Evolutionary conservation across 2,797 vertebrate species (phyloP), one percentile per base, ranked within the genome.

Genomic region (Malurus leucopterus): DNA sequence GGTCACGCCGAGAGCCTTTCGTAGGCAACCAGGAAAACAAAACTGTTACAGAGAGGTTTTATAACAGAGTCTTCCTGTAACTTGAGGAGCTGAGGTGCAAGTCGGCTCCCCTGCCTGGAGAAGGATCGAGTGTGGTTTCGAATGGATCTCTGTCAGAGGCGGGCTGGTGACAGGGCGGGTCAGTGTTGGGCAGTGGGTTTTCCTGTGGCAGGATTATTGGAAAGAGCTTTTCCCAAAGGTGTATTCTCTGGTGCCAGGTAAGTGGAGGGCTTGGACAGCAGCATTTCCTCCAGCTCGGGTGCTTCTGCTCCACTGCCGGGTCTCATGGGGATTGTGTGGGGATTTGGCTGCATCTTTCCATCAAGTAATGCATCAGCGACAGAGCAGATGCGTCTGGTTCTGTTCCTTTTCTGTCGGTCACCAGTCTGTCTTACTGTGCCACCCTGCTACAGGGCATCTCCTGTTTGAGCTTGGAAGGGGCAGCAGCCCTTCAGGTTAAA

Each of bases 371-470:
- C n/a, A n/a, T n/a, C n/a, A n/a, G n/a, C n/a, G n/a, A n/a, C n/a
- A n/a, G n/a, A n/a, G n/a, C n/a, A n/a, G n/a, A n/a, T n/a, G n/a
- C n/a, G n/a, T n/a, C n/a, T n/a, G n/a, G n/a, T n/a, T 50, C 49
- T 32, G 53, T 47, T 10, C 34, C 44, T 20, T 8, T 10, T 3
- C 23, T 27, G 0, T 21, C 15, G 30, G 27, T 62, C 61, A 1
- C 40, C 8, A 2, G 29, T 5, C 18, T 15, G 29, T 5, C 18
- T 15, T 1, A 0, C 1, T 7, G 43, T 22, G 34, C 4, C 0
- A 5, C 8, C 6, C 1, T 2, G 27, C 61, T 71, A 18, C 15
- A 0, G 3, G 7, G 11, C 68, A 40, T 22, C 51, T 8, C 32
- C 43, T 14, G 15, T 12, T 24, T 3, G 44, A 30, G 32, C 36